Evolutionary conservation across 2,113 vertebrate species (phyloP).

Genomic region (Calyptommatus sinebrachiatus): DNA sequence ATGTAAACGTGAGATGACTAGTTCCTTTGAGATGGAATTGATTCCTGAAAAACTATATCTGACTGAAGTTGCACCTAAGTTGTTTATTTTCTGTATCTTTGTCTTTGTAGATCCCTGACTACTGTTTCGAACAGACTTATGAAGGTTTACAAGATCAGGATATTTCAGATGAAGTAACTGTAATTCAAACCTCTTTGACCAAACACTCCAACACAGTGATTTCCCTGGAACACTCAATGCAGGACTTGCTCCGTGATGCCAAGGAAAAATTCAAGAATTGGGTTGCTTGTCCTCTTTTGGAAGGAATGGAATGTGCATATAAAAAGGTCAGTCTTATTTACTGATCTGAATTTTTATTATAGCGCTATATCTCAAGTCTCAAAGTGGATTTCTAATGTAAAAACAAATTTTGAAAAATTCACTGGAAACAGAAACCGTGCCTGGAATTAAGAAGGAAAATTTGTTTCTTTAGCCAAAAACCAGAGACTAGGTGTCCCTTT

Average conservation of each 20-base stretch:
- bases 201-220: conserved; percentile 40
- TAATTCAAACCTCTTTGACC: neutral
- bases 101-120: conserved; percentile 66
- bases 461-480: too few relatives aligned
- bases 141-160: conserved; percentile 12
- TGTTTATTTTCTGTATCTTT: neutral
- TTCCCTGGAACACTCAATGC: conserved; percentile 59
- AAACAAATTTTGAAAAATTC: too few relatives aligned
- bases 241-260: conserved; percentile 65
- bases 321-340: conserved; percentile 70
- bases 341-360: too few relatives aligned
- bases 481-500: too few relatives aligned
- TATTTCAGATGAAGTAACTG: neutral
- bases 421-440: too few relatives aligned
- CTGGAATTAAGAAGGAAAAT: too few relatives aligned
- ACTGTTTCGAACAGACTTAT: conserved; percentile 58
- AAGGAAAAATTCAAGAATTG: conserved; percentile 67
- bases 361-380: too few relatives aligned
- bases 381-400: too few relatives aligned
- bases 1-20: neutral
- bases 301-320: conserved; percentile 68
- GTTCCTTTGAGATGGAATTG: neutral
- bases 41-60: neutral
- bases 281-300: conserved; percentile 60
- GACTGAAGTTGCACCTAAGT: neutral